Base-by-base conservation (phyloP, 2,888 invertebrate genomes). In the Sussaba pulchella region DNA sequence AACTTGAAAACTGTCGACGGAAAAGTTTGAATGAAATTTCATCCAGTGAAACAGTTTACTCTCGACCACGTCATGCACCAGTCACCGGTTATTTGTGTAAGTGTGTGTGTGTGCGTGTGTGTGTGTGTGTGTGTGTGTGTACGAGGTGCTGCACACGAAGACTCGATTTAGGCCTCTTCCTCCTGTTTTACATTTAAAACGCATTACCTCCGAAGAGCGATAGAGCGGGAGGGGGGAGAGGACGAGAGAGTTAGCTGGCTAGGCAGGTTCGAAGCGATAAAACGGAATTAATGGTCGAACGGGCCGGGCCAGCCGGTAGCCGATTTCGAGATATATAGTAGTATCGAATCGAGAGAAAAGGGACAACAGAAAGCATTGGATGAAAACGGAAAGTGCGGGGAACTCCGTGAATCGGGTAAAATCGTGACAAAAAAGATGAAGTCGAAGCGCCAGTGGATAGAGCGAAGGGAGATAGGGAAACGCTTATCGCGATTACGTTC, bases 121-220 rank as follows among this genome's bases (percentile, higher is more conserved):
- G n/a, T n/a, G n/a, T n/a, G n/a, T n/a, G n/a, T n/a, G n/a, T n/a
- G n/a, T n/a, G 36, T 24, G 45, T 36, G 41, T 66, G 21, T 24
- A 47, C 45, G 31, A 75, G n/a, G 26, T 63, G 19, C 43, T 39
- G 41, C 74, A 69, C 39, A 69, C 66, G 59, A 54, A 54, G 45
- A 73, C 72, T 70, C 61, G 81, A 87, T 88, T 88, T 89, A 90
- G 91, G 91, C 91, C 89, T 90, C 72, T 85, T 86, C 87, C 26
- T 57, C 86, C 91, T 90, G 90, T 90, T 92, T 92, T 91, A 91
- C 92, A 92, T 92, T 91, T 91, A 91, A 91, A 92, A 91, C 89
- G 90, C 91, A 91, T 92, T 91, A 92, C 87, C 87, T 63, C 19
- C 59, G 70, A 66, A 64, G 24, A 69, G 73, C 47, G 43, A 69